Base-by-base conservation (phyloP, 2,888 invertebrate species). In the Podotricha telesiphe region DNA sequence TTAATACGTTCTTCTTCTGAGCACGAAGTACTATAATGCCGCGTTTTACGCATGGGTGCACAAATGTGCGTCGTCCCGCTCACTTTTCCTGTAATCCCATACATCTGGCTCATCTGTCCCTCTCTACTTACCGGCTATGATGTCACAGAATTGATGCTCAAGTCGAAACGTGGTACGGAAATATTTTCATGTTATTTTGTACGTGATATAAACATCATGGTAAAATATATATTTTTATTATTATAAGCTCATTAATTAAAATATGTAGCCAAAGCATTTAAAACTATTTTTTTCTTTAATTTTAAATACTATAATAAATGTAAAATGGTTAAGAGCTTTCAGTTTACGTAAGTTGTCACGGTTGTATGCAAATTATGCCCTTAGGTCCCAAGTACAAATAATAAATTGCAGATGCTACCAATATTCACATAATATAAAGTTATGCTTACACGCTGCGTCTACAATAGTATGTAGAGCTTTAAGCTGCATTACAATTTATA, bases 41-140 rank as follows among this genome's bases (percentile, higher is more conserved):
- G 82, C 83, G 82, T 88, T 91, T 86, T 70, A 91, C 89, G 91
- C 91, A 87, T 91, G 91, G 89, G 81, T 90, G 86, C 87, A 86
- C 90, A 88, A 91, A 88, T 83, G 88, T 91, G 87, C 85, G 89
- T 85, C 82, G 84, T 91, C 92, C 82, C 88, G 79, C 84, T 91
- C 88, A 79, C 88, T 84, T 91, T 79, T 81, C 80, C 76, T 75
- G 78, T 73, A 74, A 80, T 77, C 73, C 79, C 82, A 76, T 84
- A 80, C 82, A 84, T 85, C 86, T 87, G 82, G 59, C 19, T 53
- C 83, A 84, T 85, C 82, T 80, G 79, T 86, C 86, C 85, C 84
- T 82, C 88, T 87, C 79, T 75, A 69, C 82, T 62, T 84, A 87
- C 89, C 91, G 87, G 87, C 84, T 85, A 86, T 83, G 86, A 86